Conservation (phyloP, 2,888 invertebrate genomes). For the Xylota segnis region DNA sequence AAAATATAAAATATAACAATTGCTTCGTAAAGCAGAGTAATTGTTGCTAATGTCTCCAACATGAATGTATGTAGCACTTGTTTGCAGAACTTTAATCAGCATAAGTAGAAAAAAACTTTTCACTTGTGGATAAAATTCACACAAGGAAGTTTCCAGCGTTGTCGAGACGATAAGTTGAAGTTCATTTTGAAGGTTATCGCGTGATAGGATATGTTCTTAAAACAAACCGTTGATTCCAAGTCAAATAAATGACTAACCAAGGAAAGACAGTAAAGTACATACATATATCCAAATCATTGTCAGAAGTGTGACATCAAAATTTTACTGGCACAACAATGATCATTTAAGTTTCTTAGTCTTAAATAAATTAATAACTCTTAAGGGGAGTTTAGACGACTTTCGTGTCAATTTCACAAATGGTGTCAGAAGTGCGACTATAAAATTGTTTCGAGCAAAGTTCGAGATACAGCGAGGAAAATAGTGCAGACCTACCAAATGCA, state of each 20-base stretch:
- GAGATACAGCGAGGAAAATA: too few relatives aligned
- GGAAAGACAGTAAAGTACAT: too few relatives aligned
- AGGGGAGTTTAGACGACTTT: too few relatives aligned
- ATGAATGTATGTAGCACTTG: background rate
- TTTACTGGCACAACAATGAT: too few relatives aligned
- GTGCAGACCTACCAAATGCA: too few relatives aligned
- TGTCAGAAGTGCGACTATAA: too few relatives aligned
- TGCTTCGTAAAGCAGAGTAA: background rate
- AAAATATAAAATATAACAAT: background rate
- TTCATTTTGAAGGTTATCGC: background rate
- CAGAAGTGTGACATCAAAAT: background rate
- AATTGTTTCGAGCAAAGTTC: too few relatives aligned
- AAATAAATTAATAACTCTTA: too few relatives aligned
- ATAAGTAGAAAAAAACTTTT: slow-evolving; percentile 25
- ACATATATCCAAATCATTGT: background rate
- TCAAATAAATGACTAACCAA: too few relatives aligned
- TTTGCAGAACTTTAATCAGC: slow-evolving; percentile 10
- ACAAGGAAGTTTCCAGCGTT: background rate
- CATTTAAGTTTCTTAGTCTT: too few relatives aligned
- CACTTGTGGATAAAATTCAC: slow-evolving; percentile 5
- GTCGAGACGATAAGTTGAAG: background rate
- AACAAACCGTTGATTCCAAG: too few relatives aligned
- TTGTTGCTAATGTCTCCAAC: background rate
- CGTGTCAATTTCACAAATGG: too few relatives aligned
- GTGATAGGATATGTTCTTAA: background rate